phyloP scores from a whole-genome alignment of 2,797 vertebrate genomes.

The Pangasius sanitwongsei region DNA sequence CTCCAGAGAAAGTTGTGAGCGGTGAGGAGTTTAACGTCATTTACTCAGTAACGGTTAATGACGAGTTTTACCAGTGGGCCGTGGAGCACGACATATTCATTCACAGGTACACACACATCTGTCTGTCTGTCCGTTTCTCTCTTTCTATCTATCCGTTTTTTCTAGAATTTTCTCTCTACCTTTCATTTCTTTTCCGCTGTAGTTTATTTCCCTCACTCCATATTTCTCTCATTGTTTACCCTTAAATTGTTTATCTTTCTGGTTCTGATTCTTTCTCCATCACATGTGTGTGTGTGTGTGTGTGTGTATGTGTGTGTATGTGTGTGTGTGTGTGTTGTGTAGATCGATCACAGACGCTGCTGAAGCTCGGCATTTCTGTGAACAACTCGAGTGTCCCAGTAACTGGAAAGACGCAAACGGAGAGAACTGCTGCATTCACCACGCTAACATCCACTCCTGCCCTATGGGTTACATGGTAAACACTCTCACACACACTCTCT shows the following conservation, averaged over 20 bases:
- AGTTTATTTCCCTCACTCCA: neutral
- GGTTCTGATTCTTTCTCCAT: neutral
- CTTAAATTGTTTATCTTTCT: neutral
- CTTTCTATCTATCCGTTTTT: neutral
- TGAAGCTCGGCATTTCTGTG: slow-evolving; percentile 80
- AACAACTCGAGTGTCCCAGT: slow-evolving; percentile 76
- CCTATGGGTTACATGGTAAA: slow-evolving; percentile 78
- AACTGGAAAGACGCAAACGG: slow-evolving; percentile 83
- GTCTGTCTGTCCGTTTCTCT: neutral
- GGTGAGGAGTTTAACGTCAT: slow-evolving; percentile 80
- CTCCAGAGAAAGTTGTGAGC: slow-evolving; percentile 76
- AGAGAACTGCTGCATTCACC: slow-evolving; percentile 85
- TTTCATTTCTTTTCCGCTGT: neutral
- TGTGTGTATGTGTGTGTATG: neutral
- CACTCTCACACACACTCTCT: neutral
- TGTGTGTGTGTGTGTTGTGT: neutral
- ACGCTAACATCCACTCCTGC: slow-evolving; percentile 87
- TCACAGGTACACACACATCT: slow-evolving; percentile 66
- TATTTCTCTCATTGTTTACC: neutral
- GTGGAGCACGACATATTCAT: slow-evolving; percentile 77
- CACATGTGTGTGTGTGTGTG: neutral
- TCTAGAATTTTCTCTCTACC: neutral
- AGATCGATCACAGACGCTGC: slow-evolving; percentile 69
- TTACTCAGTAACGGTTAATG: slow-evolving; percentile 76
- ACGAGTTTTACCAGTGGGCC: slow-evolving; percentile 82